These are phyloP conservation scores for Drosophila pegasa DNA, from an alignment of 2,888 invertebrate genomes.

Conservation along the genomic window DNA sequence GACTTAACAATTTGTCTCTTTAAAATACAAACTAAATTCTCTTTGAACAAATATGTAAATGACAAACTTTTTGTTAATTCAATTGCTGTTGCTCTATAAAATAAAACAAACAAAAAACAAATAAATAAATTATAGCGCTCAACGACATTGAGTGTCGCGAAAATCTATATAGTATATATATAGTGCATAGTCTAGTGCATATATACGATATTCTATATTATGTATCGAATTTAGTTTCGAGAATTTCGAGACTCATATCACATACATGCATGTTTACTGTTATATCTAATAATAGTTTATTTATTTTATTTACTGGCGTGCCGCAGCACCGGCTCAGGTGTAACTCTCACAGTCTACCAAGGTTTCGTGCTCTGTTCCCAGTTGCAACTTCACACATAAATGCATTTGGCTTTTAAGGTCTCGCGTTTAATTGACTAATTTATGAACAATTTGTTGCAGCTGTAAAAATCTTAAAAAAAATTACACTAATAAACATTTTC, in stretches of 20 bases:
- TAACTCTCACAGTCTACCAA: slow-evolving; percentile 22
- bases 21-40: background rate
- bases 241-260: background rate
- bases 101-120: slow-evolving; percentile 1
- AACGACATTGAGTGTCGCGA: background rate
- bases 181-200: slow-evolving; percentile 4
- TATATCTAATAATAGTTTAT: slow-evolving; percentile 24
- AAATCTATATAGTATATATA: background rate
- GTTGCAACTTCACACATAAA: slow-evolving; percentile 39
- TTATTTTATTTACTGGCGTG: slow-evolving; percentile 14
- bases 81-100: background rate
- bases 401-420: slow-evolving; percentile 14
- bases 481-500: background rate
- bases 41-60: background rate
- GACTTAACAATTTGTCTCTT: background rate
- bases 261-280: slow-evolving; percentile 42
- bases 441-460: slow-evolving; percentile 16
- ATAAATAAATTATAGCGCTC: background rate
- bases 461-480: background rate
- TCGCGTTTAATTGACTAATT: slow-evolving; percentile 23
- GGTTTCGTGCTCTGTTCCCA: slow-evolving; percentile 27
- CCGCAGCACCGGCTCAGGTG: slow-evolving; percentile 19
- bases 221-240: background rate
- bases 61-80: background rate
- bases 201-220: background rate